phyloP scores from a whole-genome alignment of 1,140 invertebrate species.

The Xylocopa sonorina region DNA sequence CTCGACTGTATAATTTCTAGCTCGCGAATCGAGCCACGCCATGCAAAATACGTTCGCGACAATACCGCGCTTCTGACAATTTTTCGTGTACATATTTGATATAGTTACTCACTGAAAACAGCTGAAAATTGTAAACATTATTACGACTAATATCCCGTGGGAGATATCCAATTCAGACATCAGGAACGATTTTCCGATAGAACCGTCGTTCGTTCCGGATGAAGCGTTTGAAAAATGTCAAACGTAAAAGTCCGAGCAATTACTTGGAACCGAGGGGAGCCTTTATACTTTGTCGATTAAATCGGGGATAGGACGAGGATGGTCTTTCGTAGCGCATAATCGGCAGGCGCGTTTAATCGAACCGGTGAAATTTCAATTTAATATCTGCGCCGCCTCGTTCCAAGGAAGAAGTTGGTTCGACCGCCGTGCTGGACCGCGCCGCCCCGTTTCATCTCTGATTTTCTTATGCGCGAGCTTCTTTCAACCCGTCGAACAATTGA shows the following conservation, averaged over 20 bases:
- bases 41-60: background rate
- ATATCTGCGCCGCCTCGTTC: background rate
- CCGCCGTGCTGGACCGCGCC: no score
- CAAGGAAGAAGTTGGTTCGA: background rate
- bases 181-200: no score
- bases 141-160: no score
- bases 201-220: background rate
- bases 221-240: background rate
- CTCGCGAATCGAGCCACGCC: background rate
- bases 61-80: no score
- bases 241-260: background rate
- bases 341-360: background rate
- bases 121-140: no score
- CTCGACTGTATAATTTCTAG: constrained; percentile 42
- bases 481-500: background rate
- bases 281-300: background rate
- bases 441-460: background rate
- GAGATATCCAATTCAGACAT: no score
- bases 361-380: constrained; percentile 7
- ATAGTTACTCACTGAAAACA: no score
- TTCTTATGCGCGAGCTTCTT: background rate
- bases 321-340: background rate
- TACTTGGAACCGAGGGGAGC: background rate
- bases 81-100: no score
- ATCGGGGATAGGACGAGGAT: no score